Base-by-base conservation (phyloP, 92 coral and sea anemone genomes). In the Meandrina meandrites region DNA sequence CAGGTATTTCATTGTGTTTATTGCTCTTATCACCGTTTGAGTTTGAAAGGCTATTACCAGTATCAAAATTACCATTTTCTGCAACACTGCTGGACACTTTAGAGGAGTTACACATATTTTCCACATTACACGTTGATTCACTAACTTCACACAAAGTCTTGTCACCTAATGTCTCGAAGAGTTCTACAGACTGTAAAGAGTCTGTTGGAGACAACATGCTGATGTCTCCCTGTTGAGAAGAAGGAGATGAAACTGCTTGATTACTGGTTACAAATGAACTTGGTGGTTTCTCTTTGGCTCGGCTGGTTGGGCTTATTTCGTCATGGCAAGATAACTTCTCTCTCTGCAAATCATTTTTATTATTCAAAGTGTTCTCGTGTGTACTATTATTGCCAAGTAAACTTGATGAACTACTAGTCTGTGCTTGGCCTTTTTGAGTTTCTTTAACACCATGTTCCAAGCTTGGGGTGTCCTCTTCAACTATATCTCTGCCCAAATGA, bases 91-190 rank as follows among this genome's bases (percentile, higher is more conserved):
- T 57, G 28, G 70, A 13, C 31, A 56, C 64, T 79, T 35, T 56
- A 13, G 30, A 79, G 8, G 82, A 32, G 34, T 34, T 79, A 30
- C 11, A 12, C 76, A 72, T 35, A 19, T 80, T 35, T 19, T 28
- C 50, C 27, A 47, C 1, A 48, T 19, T 47, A 51, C 18, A 10
- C 0, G 17, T 57, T 21, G 68, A 11, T 18, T 83, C 70, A 54
- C 14, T 70, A 30, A 51, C 24, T 7, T 71, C 56, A 71, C 51
- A 13, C 67, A 83, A 18, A 18, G 79, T 19, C 58, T 83, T 53
- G 50, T 83, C 86, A 51, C 79, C 30, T 0, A 81, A 19, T 71
- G 48, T 19, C 22, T 51, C 78, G 31, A 66, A 68, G 45, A 69
- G 47, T 71, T 71, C 86, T 51, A 45, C 32, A 48, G 34, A 50